Evolutionary conservation across 2,113 vertebrate species (phyloP).

Genomic region (Cichladusa arquata): DNA sequence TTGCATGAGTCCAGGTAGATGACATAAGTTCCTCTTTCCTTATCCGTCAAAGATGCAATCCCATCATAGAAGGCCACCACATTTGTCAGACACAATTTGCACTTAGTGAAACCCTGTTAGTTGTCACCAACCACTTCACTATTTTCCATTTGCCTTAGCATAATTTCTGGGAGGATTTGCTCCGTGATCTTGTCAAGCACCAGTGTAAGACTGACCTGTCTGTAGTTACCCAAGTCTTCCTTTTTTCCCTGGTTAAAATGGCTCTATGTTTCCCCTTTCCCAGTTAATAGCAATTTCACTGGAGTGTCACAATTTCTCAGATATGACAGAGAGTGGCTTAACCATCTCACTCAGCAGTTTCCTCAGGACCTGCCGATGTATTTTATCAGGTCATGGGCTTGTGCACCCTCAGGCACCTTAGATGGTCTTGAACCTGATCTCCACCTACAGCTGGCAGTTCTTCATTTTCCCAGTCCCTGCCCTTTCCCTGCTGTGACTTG

Average conservation of each 20-base stretch:
- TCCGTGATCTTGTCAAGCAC: neutral
- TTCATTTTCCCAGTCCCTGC: neutral
- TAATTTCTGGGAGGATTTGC: neutral
- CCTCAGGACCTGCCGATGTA: fast-evolving
- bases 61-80: neutral
- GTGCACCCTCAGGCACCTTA: neutral
- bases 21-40: neutral
- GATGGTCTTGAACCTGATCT: neutral
- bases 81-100: neutral
- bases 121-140: neutral
- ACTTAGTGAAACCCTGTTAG: neutral
- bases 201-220: neutral
- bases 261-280: neutral
- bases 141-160: neutral
- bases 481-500: neutral
- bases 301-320: neutral
- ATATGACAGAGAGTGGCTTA: neutral
- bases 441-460: neutral
- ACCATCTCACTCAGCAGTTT: neutral
- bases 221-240: neutral
- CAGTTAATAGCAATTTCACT: neutral
- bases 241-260: neutral
- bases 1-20: fast-evolving
- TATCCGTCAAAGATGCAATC: neutral
- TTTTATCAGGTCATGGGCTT: neutral